Conservation (phyloP, 2,888 invertebrate genomes). For the Ophion ventricosus region DNA sequence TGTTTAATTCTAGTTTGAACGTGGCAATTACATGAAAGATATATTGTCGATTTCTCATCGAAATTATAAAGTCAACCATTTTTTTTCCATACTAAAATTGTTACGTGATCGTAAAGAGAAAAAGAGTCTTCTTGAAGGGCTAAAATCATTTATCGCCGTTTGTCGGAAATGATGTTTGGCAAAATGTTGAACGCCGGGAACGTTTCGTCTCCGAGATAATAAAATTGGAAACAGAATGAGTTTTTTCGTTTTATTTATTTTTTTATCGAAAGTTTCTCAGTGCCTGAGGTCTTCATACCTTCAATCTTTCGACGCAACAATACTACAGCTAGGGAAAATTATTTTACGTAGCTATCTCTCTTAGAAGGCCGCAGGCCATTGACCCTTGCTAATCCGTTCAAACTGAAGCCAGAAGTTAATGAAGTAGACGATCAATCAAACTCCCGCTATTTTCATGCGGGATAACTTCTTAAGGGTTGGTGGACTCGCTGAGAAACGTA, state of each 20-base stretch:
- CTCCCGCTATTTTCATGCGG: conserved; percentile 29
- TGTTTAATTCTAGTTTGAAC: background rate
- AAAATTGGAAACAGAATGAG: background rate
- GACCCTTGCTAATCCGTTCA: background rate
- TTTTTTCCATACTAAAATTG: too few relatives aligned
- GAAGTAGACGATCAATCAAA: conserved; percentile 48
- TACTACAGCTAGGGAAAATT: conserved; percentile 20
- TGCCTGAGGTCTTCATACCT: background rate
- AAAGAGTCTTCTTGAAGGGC: too few relatives aligned
- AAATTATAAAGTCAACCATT: background rate
- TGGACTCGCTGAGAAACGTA: background rate
- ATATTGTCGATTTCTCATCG: background rate
- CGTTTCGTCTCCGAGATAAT: too few relatives aligned
- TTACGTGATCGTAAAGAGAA: too few relatives aligned
- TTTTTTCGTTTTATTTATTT: background rate
- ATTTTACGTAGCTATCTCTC: conserved; percentile 18
- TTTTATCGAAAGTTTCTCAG: background rate
- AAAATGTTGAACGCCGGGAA: too few relatives aligned
- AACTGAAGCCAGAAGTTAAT: conserved; percentile 18
- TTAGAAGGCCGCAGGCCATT: conserved; percentile 15
- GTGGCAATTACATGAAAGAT: background rate
- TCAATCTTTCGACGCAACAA: conserved; percentile 5
- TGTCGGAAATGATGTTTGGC: too few relatives aligned
- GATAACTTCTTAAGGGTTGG: background rate
- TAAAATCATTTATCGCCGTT: too few relatives aligned